Base-by-base conservation (phyloP, 2,797 vertebrate genomes). In the Catharus ustulatus region DNA sequence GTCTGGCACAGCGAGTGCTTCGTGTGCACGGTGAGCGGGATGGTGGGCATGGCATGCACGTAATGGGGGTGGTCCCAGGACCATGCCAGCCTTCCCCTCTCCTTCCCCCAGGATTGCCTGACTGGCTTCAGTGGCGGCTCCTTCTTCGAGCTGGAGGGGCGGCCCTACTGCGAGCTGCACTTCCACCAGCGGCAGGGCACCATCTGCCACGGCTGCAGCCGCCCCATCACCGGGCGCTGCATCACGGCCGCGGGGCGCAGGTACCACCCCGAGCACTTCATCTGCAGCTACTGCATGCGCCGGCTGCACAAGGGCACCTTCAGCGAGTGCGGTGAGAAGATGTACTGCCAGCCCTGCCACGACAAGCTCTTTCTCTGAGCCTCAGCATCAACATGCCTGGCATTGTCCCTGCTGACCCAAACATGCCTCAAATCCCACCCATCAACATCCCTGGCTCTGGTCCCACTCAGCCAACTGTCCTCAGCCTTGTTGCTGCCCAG, bases 191-290 rank as follows among this genome's bases (percentile, higher is more conserved):
- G 97, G 40, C 98, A 98, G 94, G 99, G 99, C 32, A 98, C 97
- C 7, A 89, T 99, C 74, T 99, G 99, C n/a, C 97, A 96, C 0
- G 86, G 98, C 46, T 99, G 99, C 0, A 27, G 96, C 7, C 88
- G 85, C 75, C 98, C 99, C 6, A 97, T 99, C 95, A 95, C 87
- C 0, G 98, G 99, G 74, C 98, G 98, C 95, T 99, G 99, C 95
- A 87, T 99, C 95, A 97, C 98, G 0, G 99, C 98, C 6, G 82
- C 98, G 1, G 98, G 98, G 30, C 96, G 78, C 97, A 99, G 97
- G 95, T 99, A 99, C 97, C 99, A 99, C 86, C 99, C 99, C 0
- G 99, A 99, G 97, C 99, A 99, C 97, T 99, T 99, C 30, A 89
- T 98, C 68, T 99, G 99, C 1, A 93, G 98, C 68, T 99, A 99